phyloP scores from a whole-genome alignment of 1,140 invertebrate genomes.

The Acyrthosiphon pisum region DNA sequence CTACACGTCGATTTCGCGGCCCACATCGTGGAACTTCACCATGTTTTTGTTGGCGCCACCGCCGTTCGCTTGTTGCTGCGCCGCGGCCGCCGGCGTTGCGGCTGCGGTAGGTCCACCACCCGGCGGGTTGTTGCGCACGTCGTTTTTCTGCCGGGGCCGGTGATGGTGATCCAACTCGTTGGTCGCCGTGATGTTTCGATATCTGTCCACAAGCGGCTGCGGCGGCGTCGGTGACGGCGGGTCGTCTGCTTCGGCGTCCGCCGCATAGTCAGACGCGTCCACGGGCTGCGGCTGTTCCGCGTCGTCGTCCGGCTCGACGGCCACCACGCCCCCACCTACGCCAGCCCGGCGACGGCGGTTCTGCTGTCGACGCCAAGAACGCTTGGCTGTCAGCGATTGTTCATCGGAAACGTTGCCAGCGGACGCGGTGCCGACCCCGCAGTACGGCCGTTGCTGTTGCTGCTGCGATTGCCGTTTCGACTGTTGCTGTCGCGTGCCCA shows the following conservation, averaged over 20 bases:
- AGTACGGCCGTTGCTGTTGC: constrained; percentile 59
- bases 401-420: neutral
- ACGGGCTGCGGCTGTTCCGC: constrained; percentile 60
- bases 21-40: constrained; percentile 79
- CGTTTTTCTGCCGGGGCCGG: neutral
- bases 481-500: constrained; percentile 39
- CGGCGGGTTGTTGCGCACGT: constrained; percentile 50
- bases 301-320: constrained; percentile 49
- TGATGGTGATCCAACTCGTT: neutral
- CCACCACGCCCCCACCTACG: neutral
- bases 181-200: constrained; percentile 56
- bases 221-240: neutral
- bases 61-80: constrained; percentile 10
- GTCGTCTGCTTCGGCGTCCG: neutral
- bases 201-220: neutral
- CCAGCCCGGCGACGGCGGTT: neutral
- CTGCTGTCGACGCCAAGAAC: neutral
- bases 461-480: constrained; percentile 60
- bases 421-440: neutral
- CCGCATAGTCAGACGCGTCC: neutral
- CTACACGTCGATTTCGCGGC: constrained; percentile 78
- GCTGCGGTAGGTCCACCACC: constrained; percentile 48
- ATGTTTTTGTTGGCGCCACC: constrained; percentile 71
- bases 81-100: constrained; percentile 58
- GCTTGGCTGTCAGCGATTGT: neutral